A percentile compares a stretch with the other conserved stretches of the same genome.
phyloP scores from a whole-genome alignment of 2,888 invertebrate species.

The Aphidius colemani region DNA sequence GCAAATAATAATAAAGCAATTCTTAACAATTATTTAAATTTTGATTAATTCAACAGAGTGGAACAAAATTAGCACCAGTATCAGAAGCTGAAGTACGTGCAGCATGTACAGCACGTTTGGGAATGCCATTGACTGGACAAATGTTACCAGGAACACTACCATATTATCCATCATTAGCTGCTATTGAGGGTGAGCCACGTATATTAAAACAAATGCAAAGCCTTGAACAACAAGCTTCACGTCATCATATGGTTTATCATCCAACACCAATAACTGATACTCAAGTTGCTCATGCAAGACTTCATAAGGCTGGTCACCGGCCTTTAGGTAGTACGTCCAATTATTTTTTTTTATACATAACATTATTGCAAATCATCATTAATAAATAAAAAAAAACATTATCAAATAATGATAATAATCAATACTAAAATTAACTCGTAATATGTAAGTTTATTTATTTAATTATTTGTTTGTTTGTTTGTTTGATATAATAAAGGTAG shows the following conservation, averaged over 20 bases:
- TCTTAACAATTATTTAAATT: neutral
- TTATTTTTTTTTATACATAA: constrained; percentile 31
- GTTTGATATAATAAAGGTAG: constrained; percentile 65
- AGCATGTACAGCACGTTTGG: constrained; percentile 70
- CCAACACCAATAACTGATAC: constrained; percentile 68
- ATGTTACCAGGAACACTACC: constrained; percentile 72
- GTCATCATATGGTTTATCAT: constrained; percentile 57
- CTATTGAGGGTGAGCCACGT: constrained; percentile 61
- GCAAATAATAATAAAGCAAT: too few species aligned
- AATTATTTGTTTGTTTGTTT: neutral
- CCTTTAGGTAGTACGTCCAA: constrained; percentile 61
- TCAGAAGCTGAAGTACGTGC: constrained; percentile 81
- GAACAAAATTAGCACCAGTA: constrained; percentile 65
- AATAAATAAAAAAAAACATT: too few species aligned
- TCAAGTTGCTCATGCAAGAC: constrained; percentile 70
- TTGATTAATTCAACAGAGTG: constrained; percentile 50
- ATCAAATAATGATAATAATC: too few species aligned
- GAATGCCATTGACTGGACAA: constrained; percentile 70
- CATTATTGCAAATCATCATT: too few species aligned
- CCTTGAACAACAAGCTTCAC: constrained; percentile 61
- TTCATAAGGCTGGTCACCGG: constrained; percentile 73
- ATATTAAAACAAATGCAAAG: constrained; percentile 65
- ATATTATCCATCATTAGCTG: constrained; percentile 72
- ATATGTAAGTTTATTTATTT: too few species aligned
- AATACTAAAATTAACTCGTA: too few species aligned